These are phyloP conservation scores for Drosophila suzukii DNA, from an alignment of 1,140 invertebrate species.

Conservation along the genomic window DNA sequence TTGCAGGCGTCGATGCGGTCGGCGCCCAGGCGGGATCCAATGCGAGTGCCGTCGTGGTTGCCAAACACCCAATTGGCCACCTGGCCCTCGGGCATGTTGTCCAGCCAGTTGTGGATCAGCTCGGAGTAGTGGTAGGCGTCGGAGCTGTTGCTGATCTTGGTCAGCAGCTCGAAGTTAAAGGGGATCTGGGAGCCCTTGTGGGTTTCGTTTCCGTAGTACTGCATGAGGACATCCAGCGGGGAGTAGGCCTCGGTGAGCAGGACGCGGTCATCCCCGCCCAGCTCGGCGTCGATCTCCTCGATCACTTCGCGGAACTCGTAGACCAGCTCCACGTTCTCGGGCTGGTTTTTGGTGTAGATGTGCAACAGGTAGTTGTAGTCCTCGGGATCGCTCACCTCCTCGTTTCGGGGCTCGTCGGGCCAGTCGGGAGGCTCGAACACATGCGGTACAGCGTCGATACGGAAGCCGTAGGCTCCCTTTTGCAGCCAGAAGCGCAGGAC, in stretches of 20 bases:
- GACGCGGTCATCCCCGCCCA: slow-evolving; percentile 85
- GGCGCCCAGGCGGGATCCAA: slow-evolving; percentile 86
- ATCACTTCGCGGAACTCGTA: slow-evolving; percentile 86
- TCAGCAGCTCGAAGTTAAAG: slow-evolving; percentile 88
- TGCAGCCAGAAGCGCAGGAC: slow-evolving; percentile 90
- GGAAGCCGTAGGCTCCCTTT: slow-evolving; percentile 91
- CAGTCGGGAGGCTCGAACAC: slow-evolving; percentile 85
- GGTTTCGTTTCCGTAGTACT: slow-evolving; percentile 87
- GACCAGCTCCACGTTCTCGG: slow-evolving; percentile 86
- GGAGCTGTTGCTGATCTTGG: slow-evolving; percentile 85
- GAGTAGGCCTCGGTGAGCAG: slow-evolving; percentile 91
- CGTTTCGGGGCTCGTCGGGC: slow-evolving; percentile 86
- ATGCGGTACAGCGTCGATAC: slow-evolving; percentile 88
- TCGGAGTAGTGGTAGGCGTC: slow-evolving; percentile 86
- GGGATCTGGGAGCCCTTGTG: slow-evolving; percentile 87
- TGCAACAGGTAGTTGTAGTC: slow-evolving; percentile 87
- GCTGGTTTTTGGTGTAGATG: slow-evolving; percentile 87
- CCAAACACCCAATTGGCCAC: slow-evolving; percentile 88
- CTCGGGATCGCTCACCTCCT: slow-evolving; percentile 68
- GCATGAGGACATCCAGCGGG: slow-evolving; percentile 86
- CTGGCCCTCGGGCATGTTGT: slow-evolving; percentile 86
- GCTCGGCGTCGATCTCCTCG: slow-evolving; percentile 84
- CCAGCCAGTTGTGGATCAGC: slow-evolving; percentile 86
- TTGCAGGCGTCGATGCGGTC: slow-evolving; percentile 88
- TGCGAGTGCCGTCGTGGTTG: slow-evolving; percentile 88